Conservation (phyloP, 2,888 invertebrate species). For the Arge pagana region DNA sequence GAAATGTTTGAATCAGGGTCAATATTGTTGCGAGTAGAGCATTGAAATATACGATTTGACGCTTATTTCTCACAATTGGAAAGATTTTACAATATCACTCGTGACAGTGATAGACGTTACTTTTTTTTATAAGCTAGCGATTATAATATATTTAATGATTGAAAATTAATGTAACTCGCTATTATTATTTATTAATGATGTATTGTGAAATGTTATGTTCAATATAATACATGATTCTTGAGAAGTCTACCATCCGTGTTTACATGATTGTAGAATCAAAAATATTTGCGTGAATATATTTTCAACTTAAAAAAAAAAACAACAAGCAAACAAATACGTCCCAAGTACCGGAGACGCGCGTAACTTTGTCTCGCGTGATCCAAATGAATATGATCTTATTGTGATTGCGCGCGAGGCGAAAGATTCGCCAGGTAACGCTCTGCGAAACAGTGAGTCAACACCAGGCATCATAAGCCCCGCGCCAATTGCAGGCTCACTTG, state of each 20-base stretch:
- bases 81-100: background rate
- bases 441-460: no score
- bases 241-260: no score
- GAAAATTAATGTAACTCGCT: constrained; percentile 3
- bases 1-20: no score
- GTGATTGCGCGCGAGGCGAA: no score
- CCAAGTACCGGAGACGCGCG: no score
- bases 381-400: no score
- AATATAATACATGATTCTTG: constrained; percentile 9
- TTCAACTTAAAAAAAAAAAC: background rate
- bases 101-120: background rate
- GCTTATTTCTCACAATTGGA: background rate
- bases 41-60: background rate
- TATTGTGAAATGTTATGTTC: constrained; percentile 2
- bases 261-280: constrained; percentile 1
- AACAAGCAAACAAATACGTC: no score
- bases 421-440: no score
- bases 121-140: background rate
- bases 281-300: constrained; percentile 7
- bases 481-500: no score
- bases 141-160: constrained; percentile 3
- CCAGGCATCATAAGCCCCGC: no score
- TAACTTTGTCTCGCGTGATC: no score
- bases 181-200: constrained; percentile 12
- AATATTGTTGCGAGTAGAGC: background rate